phyloP scores from a whole-genome alignment of 2,113 vertebrate species.

The Diadophis punctatus region DNA sequence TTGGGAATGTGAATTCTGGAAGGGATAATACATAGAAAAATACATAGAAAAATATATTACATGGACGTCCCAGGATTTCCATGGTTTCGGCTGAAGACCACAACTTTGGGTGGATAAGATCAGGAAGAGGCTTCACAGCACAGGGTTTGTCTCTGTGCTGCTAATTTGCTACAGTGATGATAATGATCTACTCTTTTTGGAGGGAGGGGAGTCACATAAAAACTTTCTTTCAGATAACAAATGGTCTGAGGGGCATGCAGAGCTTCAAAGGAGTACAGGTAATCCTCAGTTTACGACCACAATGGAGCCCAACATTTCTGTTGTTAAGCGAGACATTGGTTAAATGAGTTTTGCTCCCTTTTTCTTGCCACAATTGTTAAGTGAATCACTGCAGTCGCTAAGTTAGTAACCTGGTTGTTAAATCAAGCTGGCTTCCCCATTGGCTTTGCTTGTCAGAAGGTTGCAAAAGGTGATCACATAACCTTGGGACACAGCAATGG shows the following conservation, averaged over 20 bases:
- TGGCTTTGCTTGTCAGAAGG: not conserved
- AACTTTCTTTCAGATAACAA: not conserved
- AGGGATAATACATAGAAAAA: not conserved
- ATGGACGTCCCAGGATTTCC: not conserved
- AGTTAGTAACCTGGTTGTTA: not conserved
- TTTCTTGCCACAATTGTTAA: not conserved
- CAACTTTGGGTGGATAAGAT: not conserved
- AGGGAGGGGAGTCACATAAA: not conserved
- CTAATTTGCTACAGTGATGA: not conserved
- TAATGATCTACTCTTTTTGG: not conserved
- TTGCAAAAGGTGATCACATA: not conserved
- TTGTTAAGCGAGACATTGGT: not conserved
- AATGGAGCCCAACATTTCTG: not conserved
- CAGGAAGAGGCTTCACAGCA: not conserved
- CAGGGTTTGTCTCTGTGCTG: not conserved
- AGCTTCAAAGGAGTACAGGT: not conserved
- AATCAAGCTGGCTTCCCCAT: not conserved
- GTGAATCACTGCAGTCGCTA: not conserved
- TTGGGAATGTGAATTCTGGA: not conserved
- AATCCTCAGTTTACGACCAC: not conserved
- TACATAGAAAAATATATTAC: not conserved
- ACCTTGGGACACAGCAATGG: no score
- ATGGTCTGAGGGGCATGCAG: not conserved
- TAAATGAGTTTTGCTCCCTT: not conserved
- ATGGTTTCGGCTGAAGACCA: not conserved